Percentiles rank a stretch among this genome's conserved stretches.
These are phyloP conservation scores for Carterocephalus palaemon DNA, from an alignment of 2,888 invertebrate species.

Conservation along the genomic window DNA sequence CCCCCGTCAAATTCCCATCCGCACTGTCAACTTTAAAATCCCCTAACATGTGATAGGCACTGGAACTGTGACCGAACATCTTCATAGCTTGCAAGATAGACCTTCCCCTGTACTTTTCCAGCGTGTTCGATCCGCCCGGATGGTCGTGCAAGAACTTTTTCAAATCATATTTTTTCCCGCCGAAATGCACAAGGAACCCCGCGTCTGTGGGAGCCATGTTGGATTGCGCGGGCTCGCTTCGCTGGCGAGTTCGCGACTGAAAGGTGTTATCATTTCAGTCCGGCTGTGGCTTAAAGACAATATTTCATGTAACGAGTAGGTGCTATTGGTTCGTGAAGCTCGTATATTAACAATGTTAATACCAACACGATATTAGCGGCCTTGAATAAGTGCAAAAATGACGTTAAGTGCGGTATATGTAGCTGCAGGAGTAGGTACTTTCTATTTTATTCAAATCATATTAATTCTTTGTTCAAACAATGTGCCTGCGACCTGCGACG, in stretches of 20 bases:
- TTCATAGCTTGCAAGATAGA: slow-evolving; percentile 76
- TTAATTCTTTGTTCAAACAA: slow-evolving; percentile 10
- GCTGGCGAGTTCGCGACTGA: slow-evolving; percentile 33
- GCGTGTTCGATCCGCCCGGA: slow-evolving; percentile 84
- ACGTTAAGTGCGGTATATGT: too few relatives aligned
- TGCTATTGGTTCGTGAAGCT: too few relatives aligned
- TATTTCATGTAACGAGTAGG: slow-evolving; percentile 18
- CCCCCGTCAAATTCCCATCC: slow-evolving; percentile 62
- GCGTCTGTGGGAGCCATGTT: slow-evolving; percentile 38
- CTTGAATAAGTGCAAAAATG: background rate
- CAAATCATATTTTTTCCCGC: slow-evolving; percentile 80
- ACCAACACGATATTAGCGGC: background rate
- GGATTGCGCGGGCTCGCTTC: slow-evolving; percentile 31
- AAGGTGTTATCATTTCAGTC: slow-evolving; percentile 30
- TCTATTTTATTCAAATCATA: slow-evolving; percentile 17
- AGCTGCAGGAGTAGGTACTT: too few relatives aligned
- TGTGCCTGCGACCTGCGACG: slow-evolving; percentile 4
- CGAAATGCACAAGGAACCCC: slow-evolving; percentile 56
- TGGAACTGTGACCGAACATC: slow-evolving; percentile 79
- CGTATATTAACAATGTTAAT: too few relatives aligned
- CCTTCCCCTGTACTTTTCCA: slow-evolving; percentile 77
- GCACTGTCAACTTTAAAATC: slow-evolving; percentile 78
- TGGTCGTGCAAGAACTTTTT: slow-evolving; percentile 83
- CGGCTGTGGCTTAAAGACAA: slow-evolving; percentile 31
- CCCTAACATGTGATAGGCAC: slow-evolving; percentile 82